Conservation (phyloP, 2,888 invertebrate genomes). For the Monochamus alternatus region DNA sequence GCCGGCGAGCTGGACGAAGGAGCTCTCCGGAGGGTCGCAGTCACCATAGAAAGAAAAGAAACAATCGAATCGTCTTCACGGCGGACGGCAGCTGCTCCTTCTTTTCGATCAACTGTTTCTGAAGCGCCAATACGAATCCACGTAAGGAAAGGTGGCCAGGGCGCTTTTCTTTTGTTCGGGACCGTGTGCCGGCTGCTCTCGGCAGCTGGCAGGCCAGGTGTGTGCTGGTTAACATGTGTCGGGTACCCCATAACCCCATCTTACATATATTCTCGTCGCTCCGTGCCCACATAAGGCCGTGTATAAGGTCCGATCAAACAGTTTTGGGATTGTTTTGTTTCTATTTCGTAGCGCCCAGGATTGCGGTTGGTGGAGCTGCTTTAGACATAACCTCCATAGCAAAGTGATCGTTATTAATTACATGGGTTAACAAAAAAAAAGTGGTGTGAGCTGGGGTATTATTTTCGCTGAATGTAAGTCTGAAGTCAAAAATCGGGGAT, state of each 20-base stretch:
- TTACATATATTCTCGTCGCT: conserved; percentile 8
- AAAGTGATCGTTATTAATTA: too few species aligned
- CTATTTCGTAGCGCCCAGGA: too few species aligned
- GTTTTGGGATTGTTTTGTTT: too few species aligned
- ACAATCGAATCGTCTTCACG: conserved; percentile 57
- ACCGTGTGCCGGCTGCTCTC: conserved; percentile 63
- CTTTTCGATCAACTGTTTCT: conserved; percentile 56
- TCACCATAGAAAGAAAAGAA: conserved; percentile 50
- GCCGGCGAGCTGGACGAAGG: conserved; percentile 17
- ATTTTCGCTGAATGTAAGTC: too few species aligned
- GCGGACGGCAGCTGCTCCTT: conserved; percentile 53
- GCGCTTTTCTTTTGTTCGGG: conserved; percentile 64
- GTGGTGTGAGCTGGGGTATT: too few species aligned
- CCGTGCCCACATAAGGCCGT: too few species aligned
- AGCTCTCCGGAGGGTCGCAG: conserved; percentile 38
- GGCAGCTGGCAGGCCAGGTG: conserved; percentile 69
- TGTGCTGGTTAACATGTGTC: conserved; percentile 61
- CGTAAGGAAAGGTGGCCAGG: conserved; percentile 61
- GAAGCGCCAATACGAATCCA: conserved; percentile 61
- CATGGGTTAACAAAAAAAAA: too few species aligned
- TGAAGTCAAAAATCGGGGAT: too few species aligned
- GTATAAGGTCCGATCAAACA: too few species aligned
- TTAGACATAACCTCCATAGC: too few species aligned
- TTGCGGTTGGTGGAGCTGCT: too few species aligned
- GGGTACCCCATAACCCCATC: conserved; percentile 48